Percentiles rank a stretch among this genome's conserved stretches.
Conservation (phyloP, 2,888 invertebrate species). For the Rhynchonema sp. region DNA sequence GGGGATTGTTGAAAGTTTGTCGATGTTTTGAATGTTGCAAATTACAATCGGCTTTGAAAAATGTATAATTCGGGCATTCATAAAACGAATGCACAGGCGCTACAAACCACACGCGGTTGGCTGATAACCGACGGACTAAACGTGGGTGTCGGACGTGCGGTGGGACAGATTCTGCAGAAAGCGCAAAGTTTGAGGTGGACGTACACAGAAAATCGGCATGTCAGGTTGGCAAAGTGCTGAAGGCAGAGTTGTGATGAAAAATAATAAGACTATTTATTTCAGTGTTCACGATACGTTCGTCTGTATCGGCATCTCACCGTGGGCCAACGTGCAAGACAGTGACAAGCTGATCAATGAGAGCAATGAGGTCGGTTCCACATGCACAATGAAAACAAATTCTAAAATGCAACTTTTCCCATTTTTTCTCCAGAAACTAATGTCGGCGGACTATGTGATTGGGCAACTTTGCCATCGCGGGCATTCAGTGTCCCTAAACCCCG, state of each 20-base stretch:
- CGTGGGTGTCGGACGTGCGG: conserved; percentile 31
- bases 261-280: too few species aligned
- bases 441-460: neutral
- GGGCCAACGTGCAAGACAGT: conserved; percentile 28
- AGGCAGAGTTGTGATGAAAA: too few species aligned
- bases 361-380: neutral
- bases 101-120: conserved; percentile 32
- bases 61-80: too few species aligned
- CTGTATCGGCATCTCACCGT: conserved; percentile 33
- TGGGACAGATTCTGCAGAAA: conserved; percentile 31
- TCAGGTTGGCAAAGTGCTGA: too few species aligned
- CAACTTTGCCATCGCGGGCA: neutral
- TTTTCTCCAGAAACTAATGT: neutral
- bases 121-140: conserved; percentile 31
- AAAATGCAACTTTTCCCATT: neutral
- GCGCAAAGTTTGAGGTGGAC: conserved; percentile 26
- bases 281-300: conserved; percentile 18
- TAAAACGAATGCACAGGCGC: too few species aligned
- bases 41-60: conserved; percentile 3
- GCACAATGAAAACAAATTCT: neutral
- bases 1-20: conserved; percentile 29
- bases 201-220: neutral
- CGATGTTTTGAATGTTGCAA: neutral
- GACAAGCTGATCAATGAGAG: neutral
- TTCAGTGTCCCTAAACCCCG: conserved; percentile 30